Conservation (phyloP, 2,888 invertebrate species). For the Amiota minor region DNA sequence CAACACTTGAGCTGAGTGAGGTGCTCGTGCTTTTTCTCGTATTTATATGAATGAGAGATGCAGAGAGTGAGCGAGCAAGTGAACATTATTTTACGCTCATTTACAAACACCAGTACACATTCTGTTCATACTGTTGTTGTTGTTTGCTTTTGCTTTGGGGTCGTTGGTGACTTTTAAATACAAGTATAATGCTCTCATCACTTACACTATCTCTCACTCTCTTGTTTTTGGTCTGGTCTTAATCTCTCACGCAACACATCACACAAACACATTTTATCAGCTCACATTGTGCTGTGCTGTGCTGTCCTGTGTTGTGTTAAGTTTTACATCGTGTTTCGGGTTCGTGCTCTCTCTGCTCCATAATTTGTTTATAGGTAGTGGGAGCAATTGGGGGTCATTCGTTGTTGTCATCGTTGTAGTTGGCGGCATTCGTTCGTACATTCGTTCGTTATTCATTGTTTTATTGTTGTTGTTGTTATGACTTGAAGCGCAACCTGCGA, state of each 20-base stretch:
- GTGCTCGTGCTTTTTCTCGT: not conserved
- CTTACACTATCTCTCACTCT: slow-evolving; percentile 9
- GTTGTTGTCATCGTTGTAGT: slow-evolving; percentile 29
- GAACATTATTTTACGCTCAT: slow-evolving; percentile 46
- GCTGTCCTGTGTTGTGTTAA: slow-evolving; percentile 33
- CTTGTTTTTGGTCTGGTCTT: no score
- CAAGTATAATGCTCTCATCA: slow-evolving; percentile 13
- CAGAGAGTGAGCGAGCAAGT: slow-evolving; percentile 2
- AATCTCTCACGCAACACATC: no score
- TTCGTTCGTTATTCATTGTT: slow-evolving; percentile 6
- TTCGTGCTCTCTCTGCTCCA: slow-evolving; percentile 22
- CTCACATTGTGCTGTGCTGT: not conserved
- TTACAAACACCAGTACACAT: slow-evolving; percentile 27
- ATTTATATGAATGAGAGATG: not conserved
- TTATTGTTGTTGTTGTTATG: slow-evolving; percentile 32
- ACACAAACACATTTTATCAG: not conserved
- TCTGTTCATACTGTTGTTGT: slow-evolving; percentile 36
- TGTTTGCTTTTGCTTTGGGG: slow-evolving; percentile 41
- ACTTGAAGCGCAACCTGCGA: slow-evolving; percentile 19
- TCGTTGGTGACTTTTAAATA: slow-evolving; percentile 38
- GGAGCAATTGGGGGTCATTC: slow-evolving; percentile 65
- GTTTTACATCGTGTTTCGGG: slow-evolving; percentile 50
- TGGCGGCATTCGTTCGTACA: slow-evolving; percentile 37
- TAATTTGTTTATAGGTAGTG: slow-evolving; percentile 47
- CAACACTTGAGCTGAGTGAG: slow-evolving; percentile 3